Percentiles rank a stretch among this genome's conserved stretches.
These are phyloP conservation scores for Heterochromis multidens DNA, from an alignment of 2,113 vertebrate genomes.

Conservation along the genomic window DNA sequence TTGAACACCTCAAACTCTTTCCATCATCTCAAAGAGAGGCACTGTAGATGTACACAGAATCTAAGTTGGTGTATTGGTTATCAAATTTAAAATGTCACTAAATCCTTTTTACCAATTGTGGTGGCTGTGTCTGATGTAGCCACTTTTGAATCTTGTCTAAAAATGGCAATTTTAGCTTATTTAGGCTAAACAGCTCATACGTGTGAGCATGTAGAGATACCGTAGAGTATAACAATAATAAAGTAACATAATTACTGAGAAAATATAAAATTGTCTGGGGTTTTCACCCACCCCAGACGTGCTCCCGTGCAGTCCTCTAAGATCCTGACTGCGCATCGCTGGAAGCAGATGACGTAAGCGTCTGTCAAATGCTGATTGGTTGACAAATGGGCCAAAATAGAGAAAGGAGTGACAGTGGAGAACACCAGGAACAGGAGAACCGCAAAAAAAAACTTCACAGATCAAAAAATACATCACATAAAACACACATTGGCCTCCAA, in stretches of 20 bases:
- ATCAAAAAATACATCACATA: too few relatives aligned
- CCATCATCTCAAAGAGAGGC: neutral
- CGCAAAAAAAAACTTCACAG: too few relatives aligned
- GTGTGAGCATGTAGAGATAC: neutral
- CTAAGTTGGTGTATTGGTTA: neutral
- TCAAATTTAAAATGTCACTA: neutral
- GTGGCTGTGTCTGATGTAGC: neutral
- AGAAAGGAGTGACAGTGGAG: too few relatives aligned
- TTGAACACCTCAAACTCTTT: neutral
- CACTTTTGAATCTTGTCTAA: neutral
- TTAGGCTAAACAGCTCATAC: neutral
- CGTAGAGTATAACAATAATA: neutral
- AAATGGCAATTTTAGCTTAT: neutral
- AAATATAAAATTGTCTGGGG: neutral
- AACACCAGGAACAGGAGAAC: too few relatives aligned
- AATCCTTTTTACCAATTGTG: neutral
- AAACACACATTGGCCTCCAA: too few relatives aligned
- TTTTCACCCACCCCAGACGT: too few relatives aligned
- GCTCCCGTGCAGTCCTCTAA: too few relatives aligned
- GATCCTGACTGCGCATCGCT: too few relatives aligned
- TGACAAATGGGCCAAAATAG: too few relatives aligned
- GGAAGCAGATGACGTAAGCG: too few relatives aligned
- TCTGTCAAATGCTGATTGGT: too few relatives aligned
- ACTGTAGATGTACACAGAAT: neutral
- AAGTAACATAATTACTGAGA: neutral